Percentiles rank a stretch among this genome's conserved stretches.
phyloP scores from a whole-genome alignment of 35 echinoderm and acorn worm genomes.

The Nesometra sesokonis region DNA sequence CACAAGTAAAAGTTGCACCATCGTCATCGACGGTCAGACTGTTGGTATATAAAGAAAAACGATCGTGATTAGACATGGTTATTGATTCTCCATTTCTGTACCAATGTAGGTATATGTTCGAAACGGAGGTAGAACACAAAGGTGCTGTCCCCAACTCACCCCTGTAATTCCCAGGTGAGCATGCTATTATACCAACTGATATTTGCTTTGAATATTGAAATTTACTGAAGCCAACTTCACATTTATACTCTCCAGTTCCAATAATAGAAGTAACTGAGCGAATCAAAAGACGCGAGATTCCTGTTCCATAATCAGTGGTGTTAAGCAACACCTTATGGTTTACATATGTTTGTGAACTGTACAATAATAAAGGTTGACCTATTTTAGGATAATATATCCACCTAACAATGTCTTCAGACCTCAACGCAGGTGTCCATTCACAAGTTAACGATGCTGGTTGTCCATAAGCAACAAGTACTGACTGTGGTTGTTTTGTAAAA shows the following conservation, averaged over 20 bases:
- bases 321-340: too few species aligned
- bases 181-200: too few species aligned
- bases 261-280: too few species aligned
- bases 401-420: background rate
- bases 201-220: too few species aligned
- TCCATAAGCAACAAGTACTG: background rate
- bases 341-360: background rate
- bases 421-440: background rate
- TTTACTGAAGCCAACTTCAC: too few species aligned
- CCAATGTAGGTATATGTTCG: background rate
- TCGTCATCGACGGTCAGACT: background rate
- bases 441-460: background rate
- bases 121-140: background rate
- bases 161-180: background rate
- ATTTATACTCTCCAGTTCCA: too few species aligned
- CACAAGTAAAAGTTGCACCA: background rate
- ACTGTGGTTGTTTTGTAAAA: background rate
- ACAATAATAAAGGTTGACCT: background rate
- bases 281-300: too few species aligned
- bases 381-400: background rate
- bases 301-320: too few species aligned
- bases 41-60: background rate
- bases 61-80: too few species aligned
- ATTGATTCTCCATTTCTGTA: background rate
- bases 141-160: background rate